Conservation (phyloP, 2,113 vertebrate genomes). For the Cygnus buccinator region DNA sequence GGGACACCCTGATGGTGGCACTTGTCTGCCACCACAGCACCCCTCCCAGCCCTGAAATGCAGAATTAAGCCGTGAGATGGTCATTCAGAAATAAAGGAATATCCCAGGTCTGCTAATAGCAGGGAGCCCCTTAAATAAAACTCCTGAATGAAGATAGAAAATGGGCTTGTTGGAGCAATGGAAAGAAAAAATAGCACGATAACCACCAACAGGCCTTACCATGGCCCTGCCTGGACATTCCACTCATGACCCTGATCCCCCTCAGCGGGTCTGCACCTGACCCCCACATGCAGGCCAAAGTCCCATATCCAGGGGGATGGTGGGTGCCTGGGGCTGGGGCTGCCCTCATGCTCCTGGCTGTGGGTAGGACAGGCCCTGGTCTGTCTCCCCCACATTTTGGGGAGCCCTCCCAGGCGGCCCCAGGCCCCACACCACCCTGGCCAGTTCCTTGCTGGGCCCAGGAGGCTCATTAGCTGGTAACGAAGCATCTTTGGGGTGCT, state of each 20-base stretch:
- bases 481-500: neutral
- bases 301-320: neutral
- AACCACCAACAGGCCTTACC: neutral
- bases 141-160: neutral
- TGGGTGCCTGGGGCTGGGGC: neutral
- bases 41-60: neutral
- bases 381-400: neutral
- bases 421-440: neutral
- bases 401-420: neutral
- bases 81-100: neutral
- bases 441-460: neutral
- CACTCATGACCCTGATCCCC: neutral
- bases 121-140: neutral
- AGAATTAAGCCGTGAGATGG: neutral
- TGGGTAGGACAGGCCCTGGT: neutral
- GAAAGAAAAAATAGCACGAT: neutral
- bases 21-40: neutral
- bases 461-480: neutral
- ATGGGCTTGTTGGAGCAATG: neutral
- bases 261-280: neutral
- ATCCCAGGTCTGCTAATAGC: neutral
- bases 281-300: rapidly evolving
- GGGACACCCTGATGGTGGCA: neutral
- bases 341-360: neutral
- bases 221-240: neutral